A percentile compares a stretch with the other conserved stretches of the same genome.
Evolutionary conservation across 1,140 invertebrate genomes (phyloP).

Genomic region (Sinonovacula constricta): DNA sequence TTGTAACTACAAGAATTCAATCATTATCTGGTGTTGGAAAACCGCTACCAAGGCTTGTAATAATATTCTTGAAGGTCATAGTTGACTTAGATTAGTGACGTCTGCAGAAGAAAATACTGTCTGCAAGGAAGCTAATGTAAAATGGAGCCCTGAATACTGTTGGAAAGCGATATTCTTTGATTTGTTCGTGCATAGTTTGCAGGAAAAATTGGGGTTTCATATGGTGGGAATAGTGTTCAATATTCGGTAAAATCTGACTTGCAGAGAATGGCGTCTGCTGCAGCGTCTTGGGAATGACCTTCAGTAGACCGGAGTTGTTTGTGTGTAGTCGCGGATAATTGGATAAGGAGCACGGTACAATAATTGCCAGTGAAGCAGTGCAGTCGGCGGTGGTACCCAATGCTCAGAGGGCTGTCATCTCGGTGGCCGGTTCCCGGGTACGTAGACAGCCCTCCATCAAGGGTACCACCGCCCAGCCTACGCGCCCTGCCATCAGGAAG

Average conservation of each 20-base stretch:
- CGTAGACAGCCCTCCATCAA: constrained; percentile 16
- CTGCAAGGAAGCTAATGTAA: constrained; percentile 42
- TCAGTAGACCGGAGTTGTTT: not conserved
- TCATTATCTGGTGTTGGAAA: constrained; percentile 25
- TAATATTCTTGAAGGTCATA: constrained; percentile 48
- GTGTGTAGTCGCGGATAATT: constrained; percentile 1
- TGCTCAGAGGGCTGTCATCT: constrained; percentile 35
- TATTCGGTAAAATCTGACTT: not conserved
- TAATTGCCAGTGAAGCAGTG: constrained; percentile 48
- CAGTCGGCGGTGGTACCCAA: constrained; percentile 33
- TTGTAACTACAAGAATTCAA: too few relatives aligned
- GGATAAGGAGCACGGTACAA: constrained; percentile 19
- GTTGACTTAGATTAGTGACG: constrained; percentile 34
- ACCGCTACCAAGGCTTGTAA: not conserved
- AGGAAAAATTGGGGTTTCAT: not conserved
- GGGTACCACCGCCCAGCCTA: constrained; percentile 43
- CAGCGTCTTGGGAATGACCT: not conserved
- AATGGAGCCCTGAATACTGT: constrained; percentile 20
- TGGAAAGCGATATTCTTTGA: constrained; percentile 13
- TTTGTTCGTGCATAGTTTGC: constrained; percentile 15
- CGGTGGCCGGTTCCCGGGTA: constrained; percentile 5
- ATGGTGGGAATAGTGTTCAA: not conserved
- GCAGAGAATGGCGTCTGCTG: not conserved
- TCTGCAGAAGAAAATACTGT: constrained; percentile 26
- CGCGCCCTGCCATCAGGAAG: constrained; percentile 20